Base-by-base conservation (phyloP, 1,140 invertebrate species). In the Batillaria attramentaria region DNA sequence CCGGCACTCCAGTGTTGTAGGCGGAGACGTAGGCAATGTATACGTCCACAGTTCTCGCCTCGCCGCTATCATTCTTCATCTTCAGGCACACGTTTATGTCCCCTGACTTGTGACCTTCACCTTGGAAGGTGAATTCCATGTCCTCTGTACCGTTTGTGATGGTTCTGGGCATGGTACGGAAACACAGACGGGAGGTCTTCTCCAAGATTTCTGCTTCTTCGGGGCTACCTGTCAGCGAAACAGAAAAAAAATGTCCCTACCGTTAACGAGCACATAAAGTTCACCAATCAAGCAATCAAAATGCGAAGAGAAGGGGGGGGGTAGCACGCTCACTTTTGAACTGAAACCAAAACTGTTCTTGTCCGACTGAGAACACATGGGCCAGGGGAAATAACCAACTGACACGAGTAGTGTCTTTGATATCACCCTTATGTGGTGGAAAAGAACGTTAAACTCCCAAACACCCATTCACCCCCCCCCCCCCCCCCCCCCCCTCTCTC, bases 1-100 rank as follows among this genome's bases (percentile, higher is more conserved):
- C 79, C 18, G 87, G 84, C 31, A 89, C 85, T 1, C 87, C 87
- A 20, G 88, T 89, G 78, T 89, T 88, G 79, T 84, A 85, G 13
- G 85, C 81, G n/a, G 86, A 81, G 39, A 86, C 77, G 18, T 80
- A 83, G 35, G 57, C 54, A 13, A 89, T 68, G 62, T 84, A 84
- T 4, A 86, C 82, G n/a, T 88, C 83, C 5, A 87, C 85, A 18
- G 82, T 81, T 28, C 87, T 72, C n/a, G 78, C 66, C 28, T 85
- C 84, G 16, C 75, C 74, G 24, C 81, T 82, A 20, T 66, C 80
- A 77, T 89, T 89, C 31, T 80, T 77, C 72, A 88, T 79, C 37
- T 78, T 79, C 20, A 89, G 54, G 28, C 76, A 77, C 6, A 83
- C 74, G 31, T 76, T 82, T 16, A 87, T 78, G 72, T 88, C 85